Base-by-base conservation (phyloP, 2,888 invertebrate species). In the Drosophila pseudotakahashii region DNA sequence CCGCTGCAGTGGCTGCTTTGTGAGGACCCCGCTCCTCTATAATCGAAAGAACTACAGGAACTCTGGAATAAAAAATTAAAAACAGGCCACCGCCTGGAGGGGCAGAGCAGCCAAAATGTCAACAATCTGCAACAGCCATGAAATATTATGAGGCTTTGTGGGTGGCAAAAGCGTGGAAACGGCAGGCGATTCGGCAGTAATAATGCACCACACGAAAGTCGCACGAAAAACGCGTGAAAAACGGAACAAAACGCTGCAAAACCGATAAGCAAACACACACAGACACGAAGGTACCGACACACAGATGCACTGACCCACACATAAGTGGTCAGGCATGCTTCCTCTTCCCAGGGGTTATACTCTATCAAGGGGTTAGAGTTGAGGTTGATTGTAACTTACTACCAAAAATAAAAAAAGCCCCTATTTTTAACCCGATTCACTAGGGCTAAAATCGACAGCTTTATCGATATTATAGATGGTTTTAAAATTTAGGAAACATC, bases 81-180 rank as follows among this genome's bases (percentile, higher is more conserved):
- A 47, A 23, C 11, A 9, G 13, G 10, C 11, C 11, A 11, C 11
- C 1, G 30, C 62, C 52, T 13, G 44, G 51, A 52, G 36, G 52
- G 44, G 30, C 30, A 10, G 42, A 30, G 58, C 64, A 64, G 68
- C 66, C 76, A 68, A 73, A 78, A 80, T 81, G 81, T 81, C 79
- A 83, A 78, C 81, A 81, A 81, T 78, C 81, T 79, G 81, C 81
- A 79, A 59, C 76, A 75, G 78, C 83, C 72, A 81, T 81, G 81
- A 81, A 81, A 81, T 83, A 81, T 83, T 81, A 81, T 83, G 79
- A 83, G 78, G 71, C 67, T 77, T 73, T 73, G 63, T 36, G 52
- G 51, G 36, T 48, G 51, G 39, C 9, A 6, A 16, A 14, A 30
- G 30, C n/a, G 50, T 3, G 30, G 30, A 32, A 32, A 23, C 55